Conservation (phyloP, 2,797 vertebrate genomes). For the Epinephelus malabaricus region DNA sequence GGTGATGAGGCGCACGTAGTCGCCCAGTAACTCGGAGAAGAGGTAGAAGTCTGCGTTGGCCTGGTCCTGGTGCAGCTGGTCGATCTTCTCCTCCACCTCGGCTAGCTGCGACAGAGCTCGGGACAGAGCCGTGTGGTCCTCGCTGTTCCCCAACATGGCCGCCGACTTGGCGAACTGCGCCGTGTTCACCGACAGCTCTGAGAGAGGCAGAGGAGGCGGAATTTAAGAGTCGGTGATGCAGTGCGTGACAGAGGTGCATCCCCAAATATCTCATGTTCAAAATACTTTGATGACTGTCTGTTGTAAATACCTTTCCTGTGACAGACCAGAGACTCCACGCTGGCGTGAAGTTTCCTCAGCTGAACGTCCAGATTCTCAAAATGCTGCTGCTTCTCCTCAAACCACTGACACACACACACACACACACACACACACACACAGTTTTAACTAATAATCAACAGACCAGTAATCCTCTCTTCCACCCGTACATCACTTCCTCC, state of each 20-base stretch:
- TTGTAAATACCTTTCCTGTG: conserved; percentile 92
- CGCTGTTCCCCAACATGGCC: conserved; percentile 98
- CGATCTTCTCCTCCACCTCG: conserved; percentile 98
- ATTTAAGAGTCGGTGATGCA: not conserved
- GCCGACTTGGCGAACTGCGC: conserved; percentile 96
- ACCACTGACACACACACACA: conserved; percentile 88
- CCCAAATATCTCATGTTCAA: not conserved
- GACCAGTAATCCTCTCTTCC: too few species aligned
- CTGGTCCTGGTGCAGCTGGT: conserved; percentile 96
- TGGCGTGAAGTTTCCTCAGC: conserved; percentile 94
- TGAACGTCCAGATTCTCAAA: conserved; percentile 98
- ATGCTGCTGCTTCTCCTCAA: conserved; percentile 98
- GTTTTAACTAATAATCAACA: too few species aligned
- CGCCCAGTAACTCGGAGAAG: conserved; percentile 95
- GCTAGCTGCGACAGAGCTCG: conserved; percentile 97
- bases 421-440: conserved; percentile 32
- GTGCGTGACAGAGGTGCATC: not conserved
- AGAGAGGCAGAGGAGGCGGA: conserved; percentile 25
- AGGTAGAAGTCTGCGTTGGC: conserved; percentile 95
- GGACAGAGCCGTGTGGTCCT: conserved; percentile 97
- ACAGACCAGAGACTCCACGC: conserved; percentile 94
- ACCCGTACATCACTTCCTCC: not conserved
- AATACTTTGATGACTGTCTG: too few species aligned
- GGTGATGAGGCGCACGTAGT: conserved; percentile 95
- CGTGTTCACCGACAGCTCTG: conserved; percentile 95